These are phyloP conservation scores for Halocynthia aurantium DNA, from an alignment of 23 tunicate genomes.

Conservation along the genomic window DNA sequence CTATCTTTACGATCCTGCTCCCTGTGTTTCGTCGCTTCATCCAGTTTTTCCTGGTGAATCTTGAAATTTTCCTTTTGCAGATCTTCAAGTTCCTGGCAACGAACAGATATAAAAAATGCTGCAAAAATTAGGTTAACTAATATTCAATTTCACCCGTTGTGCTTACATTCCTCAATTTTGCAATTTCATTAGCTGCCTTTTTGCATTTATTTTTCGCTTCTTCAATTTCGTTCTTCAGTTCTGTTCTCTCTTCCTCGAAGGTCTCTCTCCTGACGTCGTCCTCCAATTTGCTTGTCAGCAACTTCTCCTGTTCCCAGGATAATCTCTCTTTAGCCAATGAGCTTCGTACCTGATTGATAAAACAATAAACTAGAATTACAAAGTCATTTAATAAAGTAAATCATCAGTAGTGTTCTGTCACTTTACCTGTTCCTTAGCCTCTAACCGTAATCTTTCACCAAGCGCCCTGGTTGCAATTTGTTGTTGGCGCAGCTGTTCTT, in stretches of 20 bases:
- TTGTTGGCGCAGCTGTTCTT: constrained; percentile 11
- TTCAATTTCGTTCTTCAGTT: constrained; percentile 8
- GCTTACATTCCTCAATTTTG: constrained; percentile 16
- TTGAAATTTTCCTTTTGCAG: constrained; percentile 9
- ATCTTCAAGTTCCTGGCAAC: constrained; percentile 22
- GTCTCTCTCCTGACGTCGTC: constrained; percentile 6
- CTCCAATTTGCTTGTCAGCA: not conserved
- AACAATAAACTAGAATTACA: not conserved
- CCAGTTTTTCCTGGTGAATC: constrained; percentile 14
- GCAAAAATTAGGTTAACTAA: too few relatives aligned
- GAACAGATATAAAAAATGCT: not conserved
- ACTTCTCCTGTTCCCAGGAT: constrained; percentile 18
- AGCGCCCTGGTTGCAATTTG: constrained; percentile 16
- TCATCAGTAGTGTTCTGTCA: not conserved
- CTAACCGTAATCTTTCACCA: constrained; percentile 13
- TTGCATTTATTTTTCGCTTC: constrained; percentile 26
- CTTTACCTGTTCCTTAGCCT: constrained; percentile 18
- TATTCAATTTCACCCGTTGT: too few relatives aligned
- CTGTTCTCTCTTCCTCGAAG: constrained; percentile 3
- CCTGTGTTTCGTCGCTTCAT: constrained; percentile 14
- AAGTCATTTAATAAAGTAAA: not conserved
- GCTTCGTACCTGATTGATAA: constrained; percentile 10
- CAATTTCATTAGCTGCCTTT: constrained; percentile 22
- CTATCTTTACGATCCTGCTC: constrained; percentile 20
- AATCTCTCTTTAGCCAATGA: constrained; percentile 11